phyloP scores from a whole-genome alignment of 2,113 vertebrate species.

The Alexandromys fortis region DNA sequence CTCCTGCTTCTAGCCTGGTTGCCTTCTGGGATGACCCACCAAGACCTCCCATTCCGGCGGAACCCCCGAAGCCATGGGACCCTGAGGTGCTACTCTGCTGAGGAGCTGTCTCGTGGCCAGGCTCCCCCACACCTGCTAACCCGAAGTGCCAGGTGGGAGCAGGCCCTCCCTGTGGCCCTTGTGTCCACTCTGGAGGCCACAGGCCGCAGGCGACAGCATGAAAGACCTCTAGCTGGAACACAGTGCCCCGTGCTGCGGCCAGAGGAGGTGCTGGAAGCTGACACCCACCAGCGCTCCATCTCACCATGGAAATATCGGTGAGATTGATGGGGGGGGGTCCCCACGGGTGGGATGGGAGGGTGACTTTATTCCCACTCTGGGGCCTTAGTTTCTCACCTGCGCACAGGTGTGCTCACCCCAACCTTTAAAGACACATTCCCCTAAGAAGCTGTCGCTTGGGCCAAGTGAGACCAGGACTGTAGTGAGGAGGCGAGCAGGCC shows the following conservation, averaged over 20 bases:
- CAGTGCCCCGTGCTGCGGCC: constrained; percentile 78
- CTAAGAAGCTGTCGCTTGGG: neutral
- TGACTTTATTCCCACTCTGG: too few species aligned
- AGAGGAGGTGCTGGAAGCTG: neutral
- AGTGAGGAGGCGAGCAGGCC: too few species aligned
- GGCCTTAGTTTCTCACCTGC: neutral
- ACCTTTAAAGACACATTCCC: neutral
- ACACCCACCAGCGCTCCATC: constrained; percentile 86
- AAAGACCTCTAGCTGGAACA: accelerated
- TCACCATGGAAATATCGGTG: constrained; percentile 91
- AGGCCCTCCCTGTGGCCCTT: constrained; percentile 71
- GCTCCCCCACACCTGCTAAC: constrained; percentile 43
- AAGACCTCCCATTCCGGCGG: neutral
- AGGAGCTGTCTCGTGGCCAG: constrained; percentile 69
- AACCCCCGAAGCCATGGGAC: neutral
- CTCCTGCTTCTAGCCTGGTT: constrained; percentile 57
- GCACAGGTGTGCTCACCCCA: too few species aligned
- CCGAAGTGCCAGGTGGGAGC: constrained; percentile 75
- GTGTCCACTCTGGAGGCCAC: constrained; percentile 75
- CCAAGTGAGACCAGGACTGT: neutral
- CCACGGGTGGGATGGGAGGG: neutral
- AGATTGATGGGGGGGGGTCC: neutral
- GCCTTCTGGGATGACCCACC: neutral
- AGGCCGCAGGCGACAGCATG: accelerated
- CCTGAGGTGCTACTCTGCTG: constrained; percentile 71